phyloP scores from a whole-genome alignment of 2,888 invertebrate genomes.

The Chamaedrilus cognettii region DNA sequence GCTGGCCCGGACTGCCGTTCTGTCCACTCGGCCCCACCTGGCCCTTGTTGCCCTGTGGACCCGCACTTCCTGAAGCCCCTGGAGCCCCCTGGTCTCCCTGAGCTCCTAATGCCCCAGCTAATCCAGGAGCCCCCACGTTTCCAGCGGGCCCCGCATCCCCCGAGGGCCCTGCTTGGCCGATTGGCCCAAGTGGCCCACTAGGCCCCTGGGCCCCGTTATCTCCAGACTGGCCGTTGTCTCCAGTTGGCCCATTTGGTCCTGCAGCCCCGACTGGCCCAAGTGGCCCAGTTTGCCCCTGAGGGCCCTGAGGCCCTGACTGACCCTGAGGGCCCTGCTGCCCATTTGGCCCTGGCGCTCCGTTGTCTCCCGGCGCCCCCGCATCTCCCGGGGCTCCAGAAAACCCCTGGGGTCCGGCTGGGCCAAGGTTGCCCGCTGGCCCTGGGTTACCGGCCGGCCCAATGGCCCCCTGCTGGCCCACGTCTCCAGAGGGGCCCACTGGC shows the following conservation, averaged over 20 bases:
- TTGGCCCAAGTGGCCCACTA: constrained; percentile 18
- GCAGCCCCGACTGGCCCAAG: constrained; percentile 34
- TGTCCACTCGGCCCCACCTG: constrained; percentile 65
- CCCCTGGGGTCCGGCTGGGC: background rate
- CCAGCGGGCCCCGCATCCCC: constrained; percentile 20
- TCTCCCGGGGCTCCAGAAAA: constrained; percentile 26
- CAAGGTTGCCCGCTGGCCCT: background rate
- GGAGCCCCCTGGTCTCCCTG: background rate
- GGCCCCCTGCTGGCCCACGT: constrained; percentile 23
- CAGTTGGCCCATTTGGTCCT: constrained; percentile 31
- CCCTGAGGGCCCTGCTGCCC: constrained; percentile 63
- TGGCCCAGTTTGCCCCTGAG: constrained; percentile 31
- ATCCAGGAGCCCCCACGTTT: constrained; percentile 16
- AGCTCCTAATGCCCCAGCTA: background rate
- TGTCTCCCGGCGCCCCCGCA: constrained; percentile 5
- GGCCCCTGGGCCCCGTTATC: constrained; percentile 31
- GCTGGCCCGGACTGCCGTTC: constrained; percentile 17
- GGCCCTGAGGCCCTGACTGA: constrained; percentile 21
- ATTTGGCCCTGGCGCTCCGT: constrained; percentile 17
- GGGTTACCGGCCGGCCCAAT: background rate
- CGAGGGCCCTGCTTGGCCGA: constrained; percentile 19
- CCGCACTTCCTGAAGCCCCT: constrained; percentile 27
- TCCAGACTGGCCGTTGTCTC: constrained; percentile 65
- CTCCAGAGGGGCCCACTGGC: constrained; percentile 22
- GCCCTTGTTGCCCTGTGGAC: constrained; percentile 47